These are phyloP conservation scores for Anorthoa munda DNA, from an alignment of 2,888 invertebrate genomes.

Conservation along the genomic window DNA sequence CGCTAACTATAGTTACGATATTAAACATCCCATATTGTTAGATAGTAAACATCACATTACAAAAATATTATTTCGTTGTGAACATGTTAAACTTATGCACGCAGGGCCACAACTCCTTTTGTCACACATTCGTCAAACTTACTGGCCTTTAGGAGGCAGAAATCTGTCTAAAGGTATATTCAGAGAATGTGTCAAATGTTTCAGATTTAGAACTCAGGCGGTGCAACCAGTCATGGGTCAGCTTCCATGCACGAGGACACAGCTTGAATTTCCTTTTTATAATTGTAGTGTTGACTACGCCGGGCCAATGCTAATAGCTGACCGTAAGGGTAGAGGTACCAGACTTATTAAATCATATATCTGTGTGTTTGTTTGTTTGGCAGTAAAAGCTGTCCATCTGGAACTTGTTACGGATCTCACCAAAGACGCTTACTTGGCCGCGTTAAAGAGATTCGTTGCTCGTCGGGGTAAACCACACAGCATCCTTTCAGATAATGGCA, in stretches of 20 bases:
- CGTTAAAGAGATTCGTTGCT: slow-evolving; percentile 18
- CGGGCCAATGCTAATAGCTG: neutral
- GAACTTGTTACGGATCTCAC: slow-evolving; percentile 22
- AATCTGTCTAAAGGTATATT: slow-evolving; percentile 5
- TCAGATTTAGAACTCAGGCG: slow-evolving; percentile 18
- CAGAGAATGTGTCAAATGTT: slow-evolving; percentile 15
- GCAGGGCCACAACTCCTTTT: slow-evolving; percentile 25
- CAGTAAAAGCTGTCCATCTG: too few species aligned
- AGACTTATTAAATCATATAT: too few species aligned
- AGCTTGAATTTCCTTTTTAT: too few species aligned
- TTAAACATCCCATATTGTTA: slow-evolving; percentile 7
- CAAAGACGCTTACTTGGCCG: slow-evolving; percentile 23
- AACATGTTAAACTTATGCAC: slow-evolving; percentile 22
- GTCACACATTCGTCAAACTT: slow-evolving; percentile 19
- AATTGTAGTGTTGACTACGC: slow-evolving; percentile 9
- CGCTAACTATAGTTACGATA: slow-evolving; percentile 13
- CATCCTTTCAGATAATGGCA: too few species aligned
- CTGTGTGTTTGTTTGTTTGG: too few species aligned
- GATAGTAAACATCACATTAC: slow-evolving; percentile 19
- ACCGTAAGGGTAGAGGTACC: too few species aligned
- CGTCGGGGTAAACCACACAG: slow-evolving; percentile 23
- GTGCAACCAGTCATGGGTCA: slow-evolving; percentile 24
- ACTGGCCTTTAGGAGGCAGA: slow-evolving; percentile 29
- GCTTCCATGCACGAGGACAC: neutral
- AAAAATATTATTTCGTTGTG: slow-evolving; percentile 10